Base-by-base conservation (phyloP, 30 jellyfish, hydroid and myxozoan genomes). In the Turritopsis dohrnii region DNA sequence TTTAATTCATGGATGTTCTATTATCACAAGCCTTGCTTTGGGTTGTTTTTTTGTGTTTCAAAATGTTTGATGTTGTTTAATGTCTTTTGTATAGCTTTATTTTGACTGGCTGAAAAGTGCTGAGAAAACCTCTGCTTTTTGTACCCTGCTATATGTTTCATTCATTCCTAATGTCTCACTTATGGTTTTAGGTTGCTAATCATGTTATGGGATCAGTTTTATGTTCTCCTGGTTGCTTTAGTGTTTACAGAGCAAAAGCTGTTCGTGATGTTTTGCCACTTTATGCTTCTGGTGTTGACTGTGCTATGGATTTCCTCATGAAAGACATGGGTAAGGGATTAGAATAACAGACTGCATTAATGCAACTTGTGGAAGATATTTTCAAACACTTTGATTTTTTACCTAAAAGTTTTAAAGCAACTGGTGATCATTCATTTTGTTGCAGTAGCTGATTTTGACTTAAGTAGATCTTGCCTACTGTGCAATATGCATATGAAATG, bases 221-320 rank as follows among this genome's bases (percentile, higher is more conserved):
- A 66, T 92, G 98, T 75, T 92, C 98, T 1, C 98, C 98, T 54
- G 98, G 98, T 1, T 92, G 98, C 81, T 92, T 92, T 87, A 92
- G 98, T 81, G 98, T 92, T 52, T 92, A 92, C 92, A 89, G 98
- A 23, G 96, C 96, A 8, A 74, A 89, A 27, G 98, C 98, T 26
- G 71, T 92, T 52, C 83, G 96, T 54, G 98, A 92, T 82, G 93
- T 92, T 19, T 73, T 92, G 71, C 95, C 95, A 8, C 79, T 72
- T 0, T 92, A 92, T 66, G 90, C 98, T 25, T 79, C 95, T 79
- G 96, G 92, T 52, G 93, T 88, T 52, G 95, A 92, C 52, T 87
- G 98, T 71, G 98, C 98, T 5, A 77, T 80, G 83, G 98, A 88
- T 75, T 92, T 92, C 85, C 80, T 92, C 19, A 92, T 94, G 79